Conservation (phyloP, 1,140 invertebrate species). For the Drusus annulatus region DNA sequence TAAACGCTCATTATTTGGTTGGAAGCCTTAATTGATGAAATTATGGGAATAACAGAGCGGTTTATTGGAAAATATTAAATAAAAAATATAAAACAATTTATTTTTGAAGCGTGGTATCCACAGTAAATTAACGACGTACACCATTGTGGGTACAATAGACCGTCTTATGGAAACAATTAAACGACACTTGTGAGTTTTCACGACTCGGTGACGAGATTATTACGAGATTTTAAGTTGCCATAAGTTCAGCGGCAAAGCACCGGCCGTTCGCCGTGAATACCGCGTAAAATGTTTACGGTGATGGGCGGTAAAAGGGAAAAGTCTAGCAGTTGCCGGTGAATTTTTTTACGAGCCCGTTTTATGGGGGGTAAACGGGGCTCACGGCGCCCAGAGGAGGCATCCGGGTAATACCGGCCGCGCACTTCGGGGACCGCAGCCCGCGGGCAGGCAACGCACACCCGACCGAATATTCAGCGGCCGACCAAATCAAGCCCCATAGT, state of each 20-base stretch:
- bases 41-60: too few relatives aligned
- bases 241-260: conserved; percentile 21
- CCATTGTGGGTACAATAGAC: too few relatives aligned
- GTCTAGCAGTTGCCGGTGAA: conserved; percentile 18
- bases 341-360: conserved; percentile 45
- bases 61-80: too few relatives aligned
- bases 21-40: too few relatives aligned
- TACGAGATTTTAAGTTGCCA: conserved; percentile 38
- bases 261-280: conserved; percentile 26
- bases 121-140: too few relatives aligned
- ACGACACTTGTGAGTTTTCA: neutral
- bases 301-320: conserved; percentile 45
- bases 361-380: conserved; percentile 36
- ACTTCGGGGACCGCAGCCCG: conserved; percentile 17
- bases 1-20: too few relatives aligned
- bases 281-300: conserved; percentile 48
- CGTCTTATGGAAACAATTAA: conserved; percentile 20
- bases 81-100: too few relatives aligned
- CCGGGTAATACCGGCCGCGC: conserved; percentile 28
- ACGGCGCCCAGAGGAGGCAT: conserved; percentile 30
- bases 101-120: too few relatives aligned
- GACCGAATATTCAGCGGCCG: too few relatives aligned
- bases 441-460: neutral
- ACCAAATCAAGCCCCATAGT: too few relatives aligned
- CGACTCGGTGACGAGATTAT: conserved; percentile 37